Base-by-base conservation (phyloP, 2,113 vertebrate genomes). In the Pelecanoides urinatrix region DNA sequence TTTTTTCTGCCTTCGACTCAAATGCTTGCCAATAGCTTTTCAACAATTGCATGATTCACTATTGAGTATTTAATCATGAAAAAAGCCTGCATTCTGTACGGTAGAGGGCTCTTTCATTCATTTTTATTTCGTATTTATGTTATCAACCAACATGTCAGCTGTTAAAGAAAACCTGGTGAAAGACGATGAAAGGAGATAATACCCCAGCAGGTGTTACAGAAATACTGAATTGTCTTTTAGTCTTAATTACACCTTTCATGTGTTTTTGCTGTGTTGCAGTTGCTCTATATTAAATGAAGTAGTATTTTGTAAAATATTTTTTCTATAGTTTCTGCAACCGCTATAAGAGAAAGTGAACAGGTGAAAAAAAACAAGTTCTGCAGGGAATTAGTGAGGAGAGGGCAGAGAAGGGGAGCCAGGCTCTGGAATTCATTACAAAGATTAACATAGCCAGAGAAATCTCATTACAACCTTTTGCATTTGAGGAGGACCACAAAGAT, bases 21-120 rank as follows among this genome's bases (percentile, higher is more conserved):
- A 91, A 32, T 3, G 10, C 40, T 86, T 91, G 70, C 89, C 92
- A 92, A 32, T 1, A 61, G 74, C 62, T 94, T 55, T 49, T 49
- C 71, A 95, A 92, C 91, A 97, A 94, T 83, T 44, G 87, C 4
- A 7, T 62, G 38, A 95, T 94, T 97, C 94, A 88, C 58, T 86
- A 20, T 53, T 76, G 77, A 89, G 52, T 9, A 32, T 52, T 70
- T 27, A 23, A 47, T 34, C 8, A 1, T 10, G n/a, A 86, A 36
- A 79, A 38, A 29, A 82, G 47, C 42, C 82, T 50, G 65, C 14
- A 5, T 56, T 83, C 78, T 65, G 47, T 36, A 47, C 5, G 1
- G 82, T 14, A 84, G 23, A 89, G 47, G 50, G 49, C 40, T 89
- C 86, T 84, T 88, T 50, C 63, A 85, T n/a, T 62, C 36, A 16